These are phyloP conservation scores for Drosophila ezoana DNA, from an alignment of 2,888 invertebrate genomes.

Conservation along the genomic window DNA sequence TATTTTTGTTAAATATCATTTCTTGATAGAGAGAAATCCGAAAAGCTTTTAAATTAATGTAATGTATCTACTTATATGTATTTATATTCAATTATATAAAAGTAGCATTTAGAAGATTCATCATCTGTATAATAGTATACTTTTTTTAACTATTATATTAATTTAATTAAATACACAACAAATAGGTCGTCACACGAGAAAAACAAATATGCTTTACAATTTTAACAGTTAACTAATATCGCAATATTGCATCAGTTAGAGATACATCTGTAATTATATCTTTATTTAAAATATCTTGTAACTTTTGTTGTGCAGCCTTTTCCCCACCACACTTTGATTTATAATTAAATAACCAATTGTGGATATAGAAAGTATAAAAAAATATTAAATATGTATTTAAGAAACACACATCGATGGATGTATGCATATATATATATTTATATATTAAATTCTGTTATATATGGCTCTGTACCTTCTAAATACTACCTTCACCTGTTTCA, in stretches of 20 bases:
- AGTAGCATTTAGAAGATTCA: constrained; percentile 26
- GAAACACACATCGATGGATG: background rate
- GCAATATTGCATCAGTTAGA: constrained; percentile 12
- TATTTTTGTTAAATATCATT: constrained; percentile 20
- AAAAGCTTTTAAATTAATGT: constrained; percentile 17
- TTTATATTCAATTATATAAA: constrained; percentile 12
- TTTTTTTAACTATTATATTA: constrained; percentile 10
- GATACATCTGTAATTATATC: background rate
- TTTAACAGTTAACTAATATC: background rate
- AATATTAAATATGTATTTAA: background rate
- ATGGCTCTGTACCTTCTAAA: constrained; percentile 25
- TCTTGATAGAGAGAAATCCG: constrained; percentile 7
- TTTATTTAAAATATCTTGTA: background rate
- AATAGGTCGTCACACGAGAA: constrained; percentile 2
- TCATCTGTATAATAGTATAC: constrained; percentile 7
- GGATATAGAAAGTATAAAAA: constrained; percentile 9
- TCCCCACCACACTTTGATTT: background rate
- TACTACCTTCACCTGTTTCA: background rate
- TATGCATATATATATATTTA: background rate
- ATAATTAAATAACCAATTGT: constrained; percentile 15
- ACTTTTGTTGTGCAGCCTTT: background rate
- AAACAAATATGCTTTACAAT: constrained; percentile 16
- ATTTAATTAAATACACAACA: constrained; percentile 18
- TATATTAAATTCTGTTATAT: constrained; percentile 3
- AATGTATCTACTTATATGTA: constrained; percentile 4